Conservation (phyloP, 2,797 vertebrate genomes). For the Acanthurus tractus region DNA sequence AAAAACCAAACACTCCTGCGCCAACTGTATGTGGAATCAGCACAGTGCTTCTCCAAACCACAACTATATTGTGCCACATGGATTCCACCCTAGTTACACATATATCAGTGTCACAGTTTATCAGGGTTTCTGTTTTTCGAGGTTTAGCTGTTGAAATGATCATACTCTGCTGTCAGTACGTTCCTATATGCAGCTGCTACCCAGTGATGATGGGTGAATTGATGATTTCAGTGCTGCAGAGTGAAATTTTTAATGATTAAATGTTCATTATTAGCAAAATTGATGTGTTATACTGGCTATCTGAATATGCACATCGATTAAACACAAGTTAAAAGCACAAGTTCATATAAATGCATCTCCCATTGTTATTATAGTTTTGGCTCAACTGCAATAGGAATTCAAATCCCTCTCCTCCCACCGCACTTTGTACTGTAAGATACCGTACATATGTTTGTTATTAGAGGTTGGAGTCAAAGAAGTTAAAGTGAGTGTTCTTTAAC, state of each 20-base stretch:
- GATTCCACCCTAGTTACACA: constrained; percentile 2
- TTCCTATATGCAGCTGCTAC: constrained; percentile 12
- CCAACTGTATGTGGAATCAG: not conserved
- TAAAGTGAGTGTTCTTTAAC: constrained; percentile 19
- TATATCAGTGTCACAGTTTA: constrained; percentile 5
- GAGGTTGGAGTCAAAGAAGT: constrained; percentile 15
- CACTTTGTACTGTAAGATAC: constrained; percentile 9
- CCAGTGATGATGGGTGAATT: not conserved
- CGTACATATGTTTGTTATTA: constrained; percentile 62
- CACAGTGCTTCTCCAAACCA: not conserved
- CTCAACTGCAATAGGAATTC: constrained; percentile 19
- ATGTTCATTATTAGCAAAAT: not conserved
- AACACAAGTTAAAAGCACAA: not conserved
- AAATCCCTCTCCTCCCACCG: constrained; percentile 14
- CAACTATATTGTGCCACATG: not conserved
- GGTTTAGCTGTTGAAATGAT: constrained; percentile 8
- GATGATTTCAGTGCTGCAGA: constrained; percentile 4
- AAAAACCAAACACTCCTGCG: not conserved
- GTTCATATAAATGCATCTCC: not conserved
- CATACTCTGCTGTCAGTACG: not conserved
- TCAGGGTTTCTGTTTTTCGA: constrained; percentile 18
- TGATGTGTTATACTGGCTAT: not conserved
- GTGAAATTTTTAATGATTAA: constrained; percentile 1
- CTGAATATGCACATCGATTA: not conserved
- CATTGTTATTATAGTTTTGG: not conserved